These are phyloP conservation scores for Ptychodera flava DNA, from an alignment of 35 echinoderm and acorn worm species.

Conservation along the genomic window DNA sequence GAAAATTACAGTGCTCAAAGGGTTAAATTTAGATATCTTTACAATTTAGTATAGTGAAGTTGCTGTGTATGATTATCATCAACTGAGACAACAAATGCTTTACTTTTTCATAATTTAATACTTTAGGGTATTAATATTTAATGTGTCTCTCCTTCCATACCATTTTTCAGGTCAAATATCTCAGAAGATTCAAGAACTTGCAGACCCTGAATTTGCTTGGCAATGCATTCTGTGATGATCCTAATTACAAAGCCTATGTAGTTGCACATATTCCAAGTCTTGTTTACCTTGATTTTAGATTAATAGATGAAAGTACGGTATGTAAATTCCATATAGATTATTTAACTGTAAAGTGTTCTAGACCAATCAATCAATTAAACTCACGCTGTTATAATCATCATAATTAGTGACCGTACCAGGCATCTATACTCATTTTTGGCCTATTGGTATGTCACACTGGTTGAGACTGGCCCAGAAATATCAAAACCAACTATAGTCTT, in stretches of 20 bases:
- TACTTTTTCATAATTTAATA: neutral
- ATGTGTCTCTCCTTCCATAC: too few relatives aligned
- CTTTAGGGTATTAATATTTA: too few relatives aligned
- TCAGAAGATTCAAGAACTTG: conserved; percentile 77
- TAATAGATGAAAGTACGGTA: conserved; percentile 88
- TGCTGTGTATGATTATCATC: neutral
- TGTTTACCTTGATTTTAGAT: conserved; percentile 90
- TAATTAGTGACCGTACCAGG: too few relatives aligned
- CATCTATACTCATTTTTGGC: too few relatives aligned
- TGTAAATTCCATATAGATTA: neutral
- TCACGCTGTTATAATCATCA: too few relatives aligned
- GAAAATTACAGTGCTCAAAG: too few relatives aligned
- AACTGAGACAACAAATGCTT: neutral
- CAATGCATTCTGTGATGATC: conserved; percentile 97
- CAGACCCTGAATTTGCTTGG: conserved; percentile 83
- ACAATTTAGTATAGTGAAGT: neutral
- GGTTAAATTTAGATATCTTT: neutral
- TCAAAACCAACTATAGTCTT: too few relatives aligned
- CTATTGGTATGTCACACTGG: too few relatives aligned
- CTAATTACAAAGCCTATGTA: conserved; percentile 84
- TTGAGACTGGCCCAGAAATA: too few relatives aligned
- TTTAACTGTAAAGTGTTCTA: conserved; percentile 3
- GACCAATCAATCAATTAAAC: too few relatives aligned
- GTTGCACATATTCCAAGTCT: conserved; percentile 79
- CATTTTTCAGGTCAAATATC: conserved; percentile 58